Evolutionary conservation across 2,797 vertebrate species (phyloP).

Genomic region (Enteromius afrohamiltoni): DNA sequence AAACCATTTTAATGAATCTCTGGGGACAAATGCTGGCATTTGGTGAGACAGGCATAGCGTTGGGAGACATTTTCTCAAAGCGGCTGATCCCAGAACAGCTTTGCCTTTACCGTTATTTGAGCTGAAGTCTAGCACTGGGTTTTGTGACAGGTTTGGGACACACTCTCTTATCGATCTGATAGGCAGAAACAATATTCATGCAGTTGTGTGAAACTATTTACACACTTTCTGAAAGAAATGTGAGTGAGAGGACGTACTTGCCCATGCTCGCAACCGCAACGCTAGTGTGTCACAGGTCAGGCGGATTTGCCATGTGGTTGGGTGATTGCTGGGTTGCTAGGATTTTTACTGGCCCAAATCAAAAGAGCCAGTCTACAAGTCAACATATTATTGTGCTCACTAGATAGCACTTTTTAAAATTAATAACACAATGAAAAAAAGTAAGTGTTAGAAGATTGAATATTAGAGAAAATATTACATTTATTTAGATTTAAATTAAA

Average conservation of each 20-base stretch:
- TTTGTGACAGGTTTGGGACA: conserved; percentile 22
- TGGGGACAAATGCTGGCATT: conserved; percentile 24
- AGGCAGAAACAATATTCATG: conserved; percentile 1
- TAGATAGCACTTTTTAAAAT: too few species aligned
- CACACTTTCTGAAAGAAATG: neutral
- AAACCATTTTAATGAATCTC: conserved; percentile 52
- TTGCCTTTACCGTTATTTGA: conserved; percentile 11
- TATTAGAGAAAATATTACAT: too few species aligned
- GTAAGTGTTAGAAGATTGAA: neutral
- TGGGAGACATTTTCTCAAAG: neutral
- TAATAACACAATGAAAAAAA: neutral
- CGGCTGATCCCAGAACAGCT: conserved; percentile 15
- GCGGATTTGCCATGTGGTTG: neutral
- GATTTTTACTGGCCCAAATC: neutral
- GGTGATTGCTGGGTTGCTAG: neutral
- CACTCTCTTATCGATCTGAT: neutral
- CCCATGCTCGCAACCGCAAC: neutral
- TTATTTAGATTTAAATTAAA: too few species aligned
- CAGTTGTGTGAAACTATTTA: neutral
- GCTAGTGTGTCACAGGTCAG: neutral
- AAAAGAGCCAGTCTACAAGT: neutral
- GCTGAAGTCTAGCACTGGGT: neutral
- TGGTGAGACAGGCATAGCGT: neutral
- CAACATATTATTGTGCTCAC: neutral
- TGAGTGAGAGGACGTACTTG: neutral